These are phyloP conservation scores for Listrodromus nycthemerus DNA, from an alignment of 2,888 invertebrate genomes.

Conservation along the genomic window DNA sequence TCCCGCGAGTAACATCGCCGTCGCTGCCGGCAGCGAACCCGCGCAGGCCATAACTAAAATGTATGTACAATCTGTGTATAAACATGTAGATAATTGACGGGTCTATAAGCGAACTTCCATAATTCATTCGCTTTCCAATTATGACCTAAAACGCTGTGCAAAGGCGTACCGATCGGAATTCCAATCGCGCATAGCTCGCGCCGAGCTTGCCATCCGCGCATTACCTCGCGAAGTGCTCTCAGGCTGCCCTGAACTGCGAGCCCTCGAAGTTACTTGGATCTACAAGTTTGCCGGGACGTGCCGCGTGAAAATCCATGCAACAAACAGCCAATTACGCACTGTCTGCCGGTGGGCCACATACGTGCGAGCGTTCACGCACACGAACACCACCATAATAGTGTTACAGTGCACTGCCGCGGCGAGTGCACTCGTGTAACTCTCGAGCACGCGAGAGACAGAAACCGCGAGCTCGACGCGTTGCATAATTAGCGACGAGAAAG, in stretches of 20 bases:
- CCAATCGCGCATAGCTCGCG: slow-evolving; percentile 37
- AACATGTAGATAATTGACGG: slow-evolving; percentile 48
- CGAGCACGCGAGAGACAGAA: not conserved
- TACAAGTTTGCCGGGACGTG: slow-evolving; percentile 16
- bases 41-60: slow-evolving; percentile 10
- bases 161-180: slow-evolving; percentile 56
- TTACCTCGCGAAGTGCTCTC: not conserved
- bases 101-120: slow-evolving; percentile 52
- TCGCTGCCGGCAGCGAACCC: slow-evolving; percentile 52
- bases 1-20: not conserved
- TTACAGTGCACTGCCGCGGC: not conserved
- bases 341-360: slow-evolving; percentile 25
- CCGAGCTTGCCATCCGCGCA: not conserved
- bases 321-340: slow-evolving; percentile 43
- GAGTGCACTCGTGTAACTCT: not conserved
- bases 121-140: slow-evolving; percentile 70
- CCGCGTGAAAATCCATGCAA: slow-evolving; percentile 46
- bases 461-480: slow-evolving; percentile 57
- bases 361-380: slow-evolving; percentile 26
- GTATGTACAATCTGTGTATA: slow-evolving; percentile 14
- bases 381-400: not conserved
- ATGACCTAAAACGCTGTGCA: slow-evolving; percentile 67
- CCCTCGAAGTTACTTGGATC: not conserved
- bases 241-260: not conserved
- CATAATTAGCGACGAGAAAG: slow-evolving; percentile 69